Evolutionary conservation across 2,113 vertebrate genomes (phyloP).

Genomic region (Ivindomyrus marchei): DNA sequence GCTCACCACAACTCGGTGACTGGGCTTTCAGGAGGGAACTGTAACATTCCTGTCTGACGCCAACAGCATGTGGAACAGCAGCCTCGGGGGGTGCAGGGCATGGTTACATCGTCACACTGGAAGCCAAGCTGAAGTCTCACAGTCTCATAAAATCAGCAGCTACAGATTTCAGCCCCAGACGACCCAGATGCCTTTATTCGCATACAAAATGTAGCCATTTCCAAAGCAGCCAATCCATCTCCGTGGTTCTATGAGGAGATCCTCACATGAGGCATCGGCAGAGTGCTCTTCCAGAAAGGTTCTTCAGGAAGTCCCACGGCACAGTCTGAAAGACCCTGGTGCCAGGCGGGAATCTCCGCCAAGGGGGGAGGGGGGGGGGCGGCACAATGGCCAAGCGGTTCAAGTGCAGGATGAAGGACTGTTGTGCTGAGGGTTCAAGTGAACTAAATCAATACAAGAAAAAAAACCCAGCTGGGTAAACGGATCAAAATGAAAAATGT

Average conservation of each 20-base stretch:
- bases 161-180: conserved; percentile 31
- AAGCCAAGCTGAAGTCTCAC: conserved; percentile 26
- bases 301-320: neutral
- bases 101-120: conserved; percentile 30
- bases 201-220: neutral
- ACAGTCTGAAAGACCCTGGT: neutral
- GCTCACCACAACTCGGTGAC: neutral
- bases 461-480: neutral
- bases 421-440: neutral
- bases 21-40: neutral
- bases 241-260: neutral
- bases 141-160: conserved; percentile 35
- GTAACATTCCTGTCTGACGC: neutral
- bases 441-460: neutral
- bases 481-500: neutral
- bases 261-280: neutral
- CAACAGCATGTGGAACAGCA: neutral
- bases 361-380: neutral
- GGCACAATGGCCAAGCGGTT: neutral
- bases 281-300: neutral
- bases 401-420: neutral
- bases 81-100: conserved; percentile 11
- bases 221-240: neutral
- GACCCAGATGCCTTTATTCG: conserved; percentile 22
- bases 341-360: neutral